Evolutionary conservation across 2,797 vertebrate genomes (phyloP), one percentile per base, ranked within the genome.

Genomic region (Xenopus petersii): DNA sequence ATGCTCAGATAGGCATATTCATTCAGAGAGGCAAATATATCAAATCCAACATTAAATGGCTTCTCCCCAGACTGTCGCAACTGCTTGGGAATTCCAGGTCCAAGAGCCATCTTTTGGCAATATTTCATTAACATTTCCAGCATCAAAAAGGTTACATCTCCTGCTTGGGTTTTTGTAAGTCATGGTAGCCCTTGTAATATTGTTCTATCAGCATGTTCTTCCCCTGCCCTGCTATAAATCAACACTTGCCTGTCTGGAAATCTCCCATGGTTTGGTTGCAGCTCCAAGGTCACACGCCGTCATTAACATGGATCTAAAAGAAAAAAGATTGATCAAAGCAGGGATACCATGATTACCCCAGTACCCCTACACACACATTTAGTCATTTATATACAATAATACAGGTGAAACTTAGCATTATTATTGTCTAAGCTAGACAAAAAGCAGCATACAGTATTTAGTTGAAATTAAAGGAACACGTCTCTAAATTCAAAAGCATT

Each of bases 211-310:
- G 74, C 76, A 82, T 84, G 84, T 80, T 82, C 86, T 77, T 82
- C 86, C 76, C 65, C 79, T 87, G 82, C 82, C 80, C 81, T 80
- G 84, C 84, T 86, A 93, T 93, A 90, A 92, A 93, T 92, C 90
- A 92, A 84, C 77, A 88, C 92, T 94, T 89, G 94, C 98, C 95
- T 98, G 96, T 90, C 93, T 92, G 42, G 98, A 98, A 90, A 95
- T 98, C 88, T 99, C 96, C 98, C 98, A 99, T 36, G 98, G 98
- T 90, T 99, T 99, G 78, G 98, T 99, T 86, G 96, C 98, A 71
- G 98, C 98, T 84, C 97, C 98, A 81, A 99, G 94, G 90, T 99
- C 98, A 91, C 96, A 99, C 12, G 98, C 97, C 80, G 98, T 99
- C 98, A 99, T 98, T 94, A 99, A 93, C 98, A 99, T 99, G 84